phyloP scores from a whole-genome alignment of 2,113 vertebrate species.

The Rhinolophus sinicus region DNA sequence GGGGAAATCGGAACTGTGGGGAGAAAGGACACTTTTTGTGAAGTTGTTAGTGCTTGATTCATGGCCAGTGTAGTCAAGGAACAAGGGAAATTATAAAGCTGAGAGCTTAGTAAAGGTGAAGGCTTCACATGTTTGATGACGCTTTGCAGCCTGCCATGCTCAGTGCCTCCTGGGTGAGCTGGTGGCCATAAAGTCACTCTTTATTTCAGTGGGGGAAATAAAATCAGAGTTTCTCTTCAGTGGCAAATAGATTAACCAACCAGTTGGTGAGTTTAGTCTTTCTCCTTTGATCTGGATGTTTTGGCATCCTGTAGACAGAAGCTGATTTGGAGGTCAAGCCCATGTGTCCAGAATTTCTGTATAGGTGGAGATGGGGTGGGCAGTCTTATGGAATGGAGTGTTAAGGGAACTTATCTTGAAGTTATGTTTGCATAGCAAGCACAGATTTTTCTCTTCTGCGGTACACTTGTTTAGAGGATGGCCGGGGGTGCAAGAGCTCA shows the following conservation, averaged over 20 bases:
- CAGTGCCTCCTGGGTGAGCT: background rate
- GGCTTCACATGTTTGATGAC: background rate
- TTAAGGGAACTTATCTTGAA: background rate
- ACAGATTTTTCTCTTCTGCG: background rate
- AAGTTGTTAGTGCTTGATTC: background rate
- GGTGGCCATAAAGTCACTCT: background rate
- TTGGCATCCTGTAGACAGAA: background rate
- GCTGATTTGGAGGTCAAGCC: background rate
- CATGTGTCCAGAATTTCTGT: background rate
- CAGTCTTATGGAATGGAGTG: background rate
- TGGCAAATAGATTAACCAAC: background rate
- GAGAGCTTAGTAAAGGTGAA: background rate
- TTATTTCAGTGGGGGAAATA: background rate
- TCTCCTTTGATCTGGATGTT: background rate
- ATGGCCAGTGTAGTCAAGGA: background rate
- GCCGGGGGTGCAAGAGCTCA: background rate
- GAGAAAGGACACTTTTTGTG: background rate
- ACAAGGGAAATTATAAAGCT: background rate
- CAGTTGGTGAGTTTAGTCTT: background rate
- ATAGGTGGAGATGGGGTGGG: background rate
- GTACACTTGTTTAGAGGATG: background rate
- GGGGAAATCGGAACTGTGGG: background rate
- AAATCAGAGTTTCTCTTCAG: background rate
- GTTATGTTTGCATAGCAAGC: background rate
- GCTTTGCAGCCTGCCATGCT: background rate